These are phyloP conservation scores for Lithobates pipiens DNA, from an alignment of 2,797 vertebrate species.

Conservation along the genomic window DNA sequence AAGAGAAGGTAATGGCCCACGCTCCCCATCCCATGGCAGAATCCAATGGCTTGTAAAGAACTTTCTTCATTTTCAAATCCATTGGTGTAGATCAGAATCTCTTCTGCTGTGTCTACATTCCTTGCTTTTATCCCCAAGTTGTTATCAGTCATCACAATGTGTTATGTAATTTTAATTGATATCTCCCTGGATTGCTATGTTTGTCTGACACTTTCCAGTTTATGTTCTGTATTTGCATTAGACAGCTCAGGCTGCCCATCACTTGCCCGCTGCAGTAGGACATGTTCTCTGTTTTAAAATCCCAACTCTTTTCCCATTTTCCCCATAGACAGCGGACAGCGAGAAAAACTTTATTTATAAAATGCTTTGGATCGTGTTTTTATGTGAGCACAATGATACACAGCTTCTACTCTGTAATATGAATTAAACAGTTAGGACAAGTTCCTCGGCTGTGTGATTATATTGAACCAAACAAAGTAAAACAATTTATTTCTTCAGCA, in stretches of 20 bases:
- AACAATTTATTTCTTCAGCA: conserved; percentile 45
- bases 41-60: no score
- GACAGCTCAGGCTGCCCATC: conserved; percentile 2
- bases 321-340: conserved; percentile 1
- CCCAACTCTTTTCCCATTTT: background rate
- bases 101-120: no score
- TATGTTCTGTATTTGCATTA: conserved; percentile 50
- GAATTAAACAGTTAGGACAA: conserved; percentile 28
- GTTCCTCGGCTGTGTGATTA: conserved; percentile 25
- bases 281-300: conserved; percentile 15
- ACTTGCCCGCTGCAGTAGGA: conserved; percentile 23
- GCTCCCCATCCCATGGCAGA: no score
- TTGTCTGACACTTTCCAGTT: conserved; percentile 38
- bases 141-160: conserved; percentile 11
- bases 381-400: conserved; percentile 39
- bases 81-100: no score
- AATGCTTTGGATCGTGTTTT: conserved; percentile 6
- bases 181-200: conserved; percentile 35
- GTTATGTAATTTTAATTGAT: conserved; percentile 43
- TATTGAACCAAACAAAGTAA: conserved; percentile 36
- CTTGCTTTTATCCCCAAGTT: background rate
- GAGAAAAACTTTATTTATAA: conserved; percentile 26
- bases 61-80: no score
- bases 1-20: no score
- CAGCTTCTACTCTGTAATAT: conserved; percentile 23